These are phyloP conservation scores for Bucco capensis DNA, from an alignment of 2,113 vertebrate species.

Conservation along the genomic window DNA sequence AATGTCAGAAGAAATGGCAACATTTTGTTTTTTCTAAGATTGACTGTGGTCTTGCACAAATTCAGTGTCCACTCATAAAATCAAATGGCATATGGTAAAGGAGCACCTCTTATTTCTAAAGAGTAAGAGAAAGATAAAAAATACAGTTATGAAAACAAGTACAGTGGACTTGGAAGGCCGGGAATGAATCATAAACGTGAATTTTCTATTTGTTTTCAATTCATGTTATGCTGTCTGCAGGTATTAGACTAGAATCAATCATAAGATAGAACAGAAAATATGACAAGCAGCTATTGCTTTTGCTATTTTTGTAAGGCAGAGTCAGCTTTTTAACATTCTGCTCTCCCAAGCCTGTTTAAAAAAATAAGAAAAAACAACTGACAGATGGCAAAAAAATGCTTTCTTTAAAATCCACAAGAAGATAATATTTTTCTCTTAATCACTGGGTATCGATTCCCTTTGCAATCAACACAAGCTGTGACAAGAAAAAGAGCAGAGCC, in stretches of 20 bases:
- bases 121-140: background rate
- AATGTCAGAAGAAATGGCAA: background rate
- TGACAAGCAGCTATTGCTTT: background rate
- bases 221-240: background rate
- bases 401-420: slow-evolving; percentile 3
- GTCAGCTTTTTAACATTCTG: slow-evolving; percentile 10
- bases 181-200: background rate
- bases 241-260: background rate
- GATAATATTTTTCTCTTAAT: background rate
- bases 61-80: background rate
- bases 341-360: background rate
- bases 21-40: background rate
- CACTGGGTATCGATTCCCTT: background rate
- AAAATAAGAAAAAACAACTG: background rate
- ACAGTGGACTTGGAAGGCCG: background rate
- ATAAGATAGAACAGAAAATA: background rate
- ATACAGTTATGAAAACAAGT: background rate
- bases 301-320: background rate
- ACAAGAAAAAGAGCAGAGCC: slow-evolving; percentile 36
- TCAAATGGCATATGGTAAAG: background rate
- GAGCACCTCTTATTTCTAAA: background rate
- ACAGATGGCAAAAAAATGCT: background rate
- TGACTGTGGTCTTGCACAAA: background rate
- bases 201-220: background rate
- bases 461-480: slow-evolving; percentile 32